phyloP scores from a whole-genome alignment of 2,888 invertebrate genomes.

The Bruchidius siliquastri region DNA sequence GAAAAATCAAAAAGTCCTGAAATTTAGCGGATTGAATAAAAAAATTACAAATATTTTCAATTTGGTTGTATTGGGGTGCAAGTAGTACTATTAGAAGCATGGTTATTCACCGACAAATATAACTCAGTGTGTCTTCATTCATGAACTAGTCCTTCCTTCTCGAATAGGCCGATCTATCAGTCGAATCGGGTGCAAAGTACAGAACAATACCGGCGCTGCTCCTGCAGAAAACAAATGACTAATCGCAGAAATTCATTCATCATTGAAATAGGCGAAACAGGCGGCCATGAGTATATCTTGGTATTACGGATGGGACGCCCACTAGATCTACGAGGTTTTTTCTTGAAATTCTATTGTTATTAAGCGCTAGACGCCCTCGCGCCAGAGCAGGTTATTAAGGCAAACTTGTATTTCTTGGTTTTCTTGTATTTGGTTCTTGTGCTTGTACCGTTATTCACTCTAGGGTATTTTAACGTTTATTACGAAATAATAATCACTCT shows the following conservation, averaged over 20 bases:
- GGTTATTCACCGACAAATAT: too few species aligned
- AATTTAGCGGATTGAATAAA: too few species aligned
- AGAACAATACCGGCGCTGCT: background rate
- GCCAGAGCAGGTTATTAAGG: background rate
- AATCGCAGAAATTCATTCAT: background rate
- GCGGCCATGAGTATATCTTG: background rate
- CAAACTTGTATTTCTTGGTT: background rate
- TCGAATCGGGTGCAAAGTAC: too few species aligned
- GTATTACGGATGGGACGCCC: background rate
- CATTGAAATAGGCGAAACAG: background rate
- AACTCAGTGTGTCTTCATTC: too few species aligned
- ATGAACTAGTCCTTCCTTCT: too few species aligned
- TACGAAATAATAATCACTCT: background rate
- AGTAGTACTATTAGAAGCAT: too few species aligned
- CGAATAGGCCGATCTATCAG: too few species aligned
- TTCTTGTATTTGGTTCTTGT: background rate
- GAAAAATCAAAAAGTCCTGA: too few species aligned
- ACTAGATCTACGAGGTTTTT: background rate
- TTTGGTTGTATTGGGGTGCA: too few species aligned
- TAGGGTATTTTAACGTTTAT: background rate
- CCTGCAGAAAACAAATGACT: background rate
- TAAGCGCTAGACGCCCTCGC: background rate
- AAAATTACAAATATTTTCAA: too few species aligned
- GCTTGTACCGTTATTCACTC: background rate
- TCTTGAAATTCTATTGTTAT: background rate